Conservation (phyloP, 2,888 invertebrate genomes). For the Ctena decussata region DNA sequence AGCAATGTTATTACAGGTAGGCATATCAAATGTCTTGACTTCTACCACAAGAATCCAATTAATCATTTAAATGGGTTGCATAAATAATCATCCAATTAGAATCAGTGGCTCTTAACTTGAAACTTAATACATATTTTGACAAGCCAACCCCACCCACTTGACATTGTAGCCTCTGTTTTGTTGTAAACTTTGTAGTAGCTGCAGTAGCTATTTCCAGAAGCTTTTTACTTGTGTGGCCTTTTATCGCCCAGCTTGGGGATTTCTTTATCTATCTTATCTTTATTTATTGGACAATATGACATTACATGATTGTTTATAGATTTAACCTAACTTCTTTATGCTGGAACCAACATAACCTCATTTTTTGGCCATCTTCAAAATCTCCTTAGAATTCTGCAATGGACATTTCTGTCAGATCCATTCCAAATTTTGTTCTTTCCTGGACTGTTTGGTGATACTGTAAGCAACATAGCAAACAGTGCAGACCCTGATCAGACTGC, state of each 20-base stretch:
- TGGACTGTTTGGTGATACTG: no score
- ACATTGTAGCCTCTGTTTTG: slow-evolving; percentile 8
- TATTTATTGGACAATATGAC: slow-evolving; percentile 11
- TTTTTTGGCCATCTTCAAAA: no score
- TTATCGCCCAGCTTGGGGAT: neutral
- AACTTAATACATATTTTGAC: slow-evolving; percentile 2
- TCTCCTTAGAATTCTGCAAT: no score
- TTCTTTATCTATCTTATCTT: neutral
- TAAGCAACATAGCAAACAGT: no score
- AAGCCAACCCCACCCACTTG: neutral
- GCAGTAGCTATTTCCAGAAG: neutral
- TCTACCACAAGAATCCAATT: neutral
- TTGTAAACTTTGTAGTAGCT: no score
- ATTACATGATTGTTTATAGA: slow-evolving; percentile 13
- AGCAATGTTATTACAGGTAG: no score
- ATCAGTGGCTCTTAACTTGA: slow-evolving; percentile 5
- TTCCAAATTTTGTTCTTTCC: no score
- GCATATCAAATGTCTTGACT: no score
- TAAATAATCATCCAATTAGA: slow-evolving; percentile 5
- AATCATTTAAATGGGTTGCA: slow-evolving; percentile 6
- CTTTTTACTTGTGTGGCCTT: neutral
- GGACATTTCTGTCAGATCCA: no score
- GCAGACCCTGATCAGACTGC: no score
- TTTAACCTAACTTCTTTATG: neutral
- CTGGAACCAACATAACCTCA: no score